Evolutionary conservation across 64 coral and sea anemone genomes (phyloP).

Genomic region (Dendrophyllia cribrosa): DNA sequence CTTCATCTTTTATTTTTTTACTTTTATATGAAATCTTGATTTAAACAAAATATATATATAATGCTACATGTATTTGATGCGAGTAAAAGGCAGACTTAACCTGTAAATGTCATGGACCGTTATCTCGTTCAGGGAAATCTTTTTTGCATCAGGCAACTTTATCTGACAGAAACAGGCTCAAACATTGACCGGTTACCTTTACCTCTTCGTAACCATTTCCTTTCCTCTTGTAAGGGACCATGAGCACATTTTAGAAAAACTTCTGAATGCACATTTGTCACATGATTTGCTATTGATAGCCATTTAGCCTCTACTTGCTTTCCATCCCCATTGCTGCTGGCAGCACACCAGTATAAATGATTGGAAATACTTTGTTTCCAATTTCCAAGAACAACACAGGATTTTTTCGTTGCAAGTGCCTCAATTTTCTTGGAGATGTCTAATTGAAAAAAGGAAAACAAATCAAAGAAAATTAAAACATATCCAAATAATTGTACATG

Average conservation of each 20-base stretch:
- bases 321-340: conserved; percentile 39
- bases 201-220: conserved; percentile 56
- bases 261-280: conserved; percentile 8
- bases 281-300: conserved; percentile 43
- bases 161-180: background rate
- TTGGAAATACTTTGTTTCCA: conserved; percentile 68
- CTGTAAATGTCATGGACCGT: too few relatives aligned
- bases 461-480: background rate
- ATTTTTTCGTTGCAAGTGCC: conserved; percentile 55
- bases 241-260: conserved; percentile 19
- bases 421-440: conserved; percentile 63
- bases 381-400: conserved; percentile 30
- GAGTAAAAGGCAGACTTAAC: too few relatives aligned
- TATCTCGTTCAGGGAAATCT: too few relatives aligned
- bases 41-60: too few relatives aligned
- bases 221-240: conserved; percentile 40
- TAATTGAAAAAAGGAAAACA: background rate
- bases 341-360: conserved; percentile 75
- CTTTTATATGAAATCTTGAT: too few relatives aligned
- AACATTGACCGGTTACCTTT: background rate
- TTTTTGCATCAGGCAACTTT: too few relatives aligned
- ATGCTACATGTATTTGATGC: too few relatives aligned
- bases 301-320: conserved; percentile 35
- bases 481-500: background rate
- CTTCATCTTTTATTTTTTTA: too few relatives aligned